phyloP scores from a whole-genome alignment of 2,113 vertebrate genomes.

The Caracal caracal region DNA sequence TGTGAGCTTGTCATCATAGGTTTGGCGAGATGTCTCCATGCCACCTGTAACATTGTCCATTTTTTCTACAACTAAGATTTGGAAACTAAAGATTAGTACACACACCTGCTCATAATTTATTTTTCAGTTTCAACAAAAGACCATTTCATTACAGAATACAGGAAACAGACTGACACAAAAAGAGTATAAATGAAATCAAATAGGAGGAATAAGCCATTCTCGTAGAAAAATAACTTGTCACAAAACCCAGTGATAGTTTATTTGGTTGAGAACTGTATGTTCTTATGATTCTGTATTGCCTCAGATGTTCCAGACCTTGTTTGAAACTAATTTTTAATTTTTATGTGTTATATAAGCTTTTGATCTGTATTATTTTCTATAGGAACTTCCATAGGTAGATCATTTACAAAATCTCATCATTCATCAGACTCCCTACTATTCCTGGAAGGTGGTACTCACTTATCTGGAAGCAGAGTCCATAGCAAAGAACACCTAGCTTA shows the following conservation, averaged over 20 bases:
- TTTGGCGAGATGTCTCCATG: conserved; percentile 89
- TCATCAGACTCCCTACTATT: neutral
- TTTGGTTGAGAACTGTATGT: conserved; percentile 29
- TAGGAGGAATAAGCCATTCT: neutral
- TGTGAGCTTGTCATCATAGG: conserved; percentile 93
- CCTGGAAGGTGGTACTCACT: neutral
- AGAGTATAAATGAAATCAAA: neutral
- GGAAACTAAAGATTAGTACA: conserved; percentile 77
- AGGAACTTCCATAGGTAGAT: neutral
- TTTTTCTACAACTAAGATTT: conserved; percentile 94
- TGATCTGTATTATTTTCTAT: neutral
- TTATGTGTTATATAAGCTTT: neutral
- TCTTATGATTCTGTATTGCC: neutral
- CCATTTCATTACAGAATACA: conserved; percentile 56
- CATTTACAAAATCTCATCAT: neutral
- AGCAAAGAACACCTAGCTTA: neutral
- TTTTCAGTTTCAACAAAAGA: conserved; percentile 42
- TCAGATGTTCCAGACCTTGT: conserved; percentile 15
- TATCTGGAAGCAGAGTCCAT: neutral
- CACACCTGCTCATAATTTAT: neutral
- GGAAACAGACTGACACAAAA: conserved; percentile 25
- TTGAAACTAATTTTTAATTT: neutral
- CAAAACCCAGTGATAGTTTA: neutral
- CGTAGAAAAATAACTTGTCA: conserved; percentile 45
- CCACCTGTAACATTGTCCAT: conserved; percentile 96